phyloP scores from a whole-genome alignment of 2,113 vertebrate species.

The Holacanthus passer region DNA sequence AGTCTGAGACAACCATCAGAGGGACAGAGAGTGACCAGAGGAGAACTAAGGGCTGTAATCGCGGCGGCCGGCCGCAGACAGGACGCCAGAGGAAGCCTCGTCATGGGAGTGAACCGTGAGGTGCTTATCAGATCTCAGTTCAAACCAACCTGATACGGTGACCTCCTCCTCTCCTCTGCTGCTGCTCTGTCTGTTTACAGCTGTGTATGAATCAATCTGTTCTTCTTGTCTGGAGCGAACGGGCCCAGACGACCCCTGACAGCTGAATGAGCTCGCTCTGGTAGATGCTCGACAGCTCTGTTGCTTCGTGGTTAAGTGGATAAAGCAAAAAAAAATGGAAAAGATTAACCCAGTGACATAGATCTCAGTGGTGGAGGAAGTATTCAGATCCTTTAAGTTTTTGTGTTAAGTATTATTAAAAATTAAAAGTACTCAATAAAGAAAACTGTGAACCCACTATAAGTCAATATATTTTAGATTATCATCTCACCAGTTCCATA shows the following conservation, averaged over 20 bases:
- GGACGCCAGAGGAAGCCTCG: constrained; percentile 80
- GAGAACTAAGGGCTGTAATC: constrained; percentile 73
- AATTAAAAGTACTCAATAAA: too few species aligned
- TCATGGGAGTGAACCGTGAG: constrained; percentile 82
- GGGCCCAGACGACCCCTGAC: neutral
- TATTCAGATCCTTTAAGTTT: too few species aligned
- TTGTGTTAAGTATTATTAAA: too few species aligned
- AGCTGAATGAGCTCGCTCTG: neutral
- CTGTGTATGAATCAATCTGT: constrained; percentile 14
- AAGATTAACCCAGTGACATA: too few species aligned
- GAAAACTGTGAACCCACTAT: too few species aligned
- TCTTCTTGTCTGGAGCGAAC: constrained; percentile 7
- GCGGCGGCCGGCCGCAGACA: constrained; percentile 75
- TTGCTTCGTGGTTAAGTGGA: neutral
- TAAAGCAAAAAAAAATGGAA: too few species aligned
- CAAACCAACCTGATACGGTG: constrained; percentile 51
- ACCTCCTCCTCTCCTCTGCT: constrained; percentile 40
- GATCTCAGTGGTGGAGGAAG: too few species aligned
- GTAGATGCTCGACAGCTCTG: neutral
- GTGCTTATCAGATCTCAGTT: constrained; percentile 80
- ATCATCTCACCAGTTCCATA: too few species aligned
- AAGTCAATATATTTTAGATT: too few species aligned
- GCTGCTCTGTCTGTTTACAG: constrained; percentile 15
- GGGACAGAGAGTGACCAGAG: constrained; percentile 73
- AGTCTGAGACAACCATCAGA: constrained; percentile 78